Percentiles rank a stretch among this genome's conserved stretches.
phyloP scores from a whole-genome alignment of 2,888 invertebrate species.

The Eulithis prunata region DNA sequence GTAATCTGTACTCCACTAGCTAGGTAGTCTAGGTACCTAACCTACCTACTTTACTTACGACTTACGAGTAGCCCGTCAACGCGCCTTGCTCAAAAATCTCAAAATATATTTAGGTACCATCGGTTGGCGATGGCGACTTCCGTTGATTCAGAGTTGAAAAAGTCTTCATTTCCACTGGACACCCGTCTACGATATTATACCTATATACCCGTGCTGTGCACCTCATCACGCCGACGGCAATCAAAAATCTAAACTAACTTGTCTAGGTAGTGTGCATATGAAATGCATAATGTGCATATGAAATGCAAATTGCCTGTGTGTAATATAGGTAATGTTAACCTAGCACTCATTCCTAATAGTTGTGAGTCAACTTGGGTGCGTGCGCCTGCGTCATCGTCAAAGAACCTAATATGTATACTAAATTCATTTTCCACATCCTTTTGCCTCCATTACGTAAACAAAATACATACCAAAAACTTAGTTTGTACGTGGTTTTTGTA shows the following conservation, averaged over 20 bases:
- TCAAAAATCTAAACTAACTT: too few species aligned
- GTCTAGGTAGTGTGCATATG: too few species aligned
- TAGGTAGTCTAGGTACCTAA: not conserved
- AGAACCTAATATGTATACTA: not conserved
- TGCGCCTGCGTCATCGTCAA: not conserved
- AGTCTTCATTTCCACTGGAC: constrained; percentile 49
- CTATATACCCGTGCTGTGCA: not conserved
- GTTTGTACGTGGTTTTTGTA: not conserved
- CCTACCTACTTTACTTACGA: constrained; percentile 46
- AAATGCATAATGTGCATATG: too few species aligned
- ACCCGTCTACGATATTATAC: constrained; percentile 37
- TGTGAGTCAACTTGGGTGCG: constrained; percentile 20
- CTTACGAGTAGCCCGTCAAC: constrained; percentile 44
- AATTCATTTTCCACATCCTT: constrained; percentile 12
- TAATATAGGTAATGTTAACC: too few species aligned
- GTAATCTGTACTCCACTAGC: not conserved
- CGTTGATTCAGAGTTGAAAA: constrained; percentile 68
- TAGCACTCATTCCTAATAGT: not conserved
- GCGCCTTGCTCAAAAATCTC: constrained; percentile 73
- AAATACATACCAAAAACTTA: not conserved
- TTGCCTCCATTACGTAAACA: not conserved
- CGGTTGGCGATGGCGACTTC: constrained; percentile 75
- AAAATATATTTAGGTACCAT: constrained; percentile 53
- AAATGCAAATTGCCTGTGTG: too few species aligned
- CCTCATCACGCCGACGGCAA: too few species aligned